Base-by-base conservation (phyloP, 1,140 invertebrate genomes). In the Maniola jurtina region DNA sequence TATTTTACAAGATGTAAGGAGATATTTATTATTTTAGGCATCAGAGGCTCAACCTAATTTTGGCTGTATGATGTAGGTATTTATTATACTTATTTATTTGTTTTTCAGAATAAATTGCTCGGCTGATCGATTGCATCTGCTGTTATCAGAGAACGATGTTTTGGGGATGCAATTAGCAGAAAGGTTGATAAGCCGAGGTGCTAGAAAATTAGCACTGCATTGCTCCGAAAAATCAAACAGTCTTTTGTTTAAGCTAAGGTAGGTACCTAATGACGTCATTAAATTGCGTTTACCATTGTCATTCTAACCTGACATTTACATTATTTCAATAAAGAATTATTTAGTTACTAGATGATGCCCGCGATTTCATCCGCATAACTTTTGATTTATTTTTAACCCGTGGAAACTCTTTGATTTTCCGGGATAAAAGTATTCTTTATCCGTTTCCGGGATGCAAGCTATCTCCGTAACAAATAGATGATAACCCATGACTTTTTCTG, bases 21-120 rank as follows among this genome's bases (percentile, higher is more conserved):
- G n/a, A n/a, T n/a, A n/a, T n/a, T n/a, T n/a, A n/a, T n/a, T n/a
- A n/a, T n/a, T n/a, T n/a, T n/a, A n/a, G n/a, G n/a, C n/a, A n/a
- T n/a, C n/a, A n/a, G n/a, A n/a, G n/a, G n/a, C n/a, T n/a, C n/a
- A n/a, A n/a, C n/a, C n/a, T n/a, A n/a, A n/a, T n/a, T n/a, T n/a
- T n/a, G n/a, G n/a, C n/a, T n/a, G n/a, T n/a, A n/a, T n/a, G n/a
- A n/a, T n/a, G n/a, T n/a, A n/a, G n/a, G n/a, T n/a, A n/a, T n/a
- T n/a, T n/a, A n/a, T n/a, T n/a, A n/a, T n/a, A n/a, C n/a, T 52
- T 25, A 35, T 5, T 25, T 61, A 8, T 6, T 54, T 52, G 34
- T 35, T 25, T 74, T 70, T 71, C 64, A 84, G 79, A 48, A 48
- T 82, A 4, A 52, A 40, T 11, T 80, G 76, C 47, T 72, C 57